These are phyloP conservation scores for Spizaetus ornatus DNA, from an alignment of 2,113 vertebrate species.

Conservation along the genomic window DNA sequence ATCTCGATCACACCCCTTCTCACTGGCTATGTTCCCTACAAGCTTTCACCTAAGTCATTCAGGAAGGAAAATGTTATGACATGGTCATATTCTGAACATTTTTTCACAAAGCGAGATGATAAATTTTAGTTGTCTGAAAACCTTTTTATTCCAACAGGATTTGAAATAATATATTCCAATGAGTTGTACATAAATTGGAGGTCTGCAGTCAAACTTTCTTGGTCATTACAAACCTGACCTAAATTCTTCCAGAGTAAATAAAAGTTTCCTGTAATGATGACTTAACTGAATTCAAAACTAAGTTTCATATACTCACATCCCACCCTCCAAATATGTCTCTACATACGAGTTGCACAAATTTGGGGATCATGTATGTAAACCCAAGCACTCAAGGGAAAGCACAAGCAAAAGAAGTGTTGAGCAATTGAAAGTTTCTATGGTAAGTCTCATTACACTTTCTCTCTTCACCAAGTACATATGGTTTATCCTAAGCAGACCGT, in stretches of 20 bases:
- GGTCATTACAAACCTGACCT: neutral
- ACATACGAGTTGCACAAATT: neutral
- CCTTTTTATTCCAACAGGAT: neutral
- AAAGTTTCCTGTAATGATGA: neutral
- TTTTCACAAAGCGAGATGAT: neutral
- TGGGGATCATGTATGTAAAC: neutral
- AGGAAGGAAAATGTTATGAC: neutral
- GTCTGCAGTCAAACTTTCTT: neutral
- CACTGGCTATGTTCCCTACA: neutral
- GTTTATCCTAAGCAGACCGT: neutral
- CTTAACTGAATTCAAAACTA: neutral
- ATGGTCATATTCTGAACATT: neutral
- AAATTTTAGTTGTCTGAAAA: neutral
- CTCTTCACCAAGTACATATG: neutral
- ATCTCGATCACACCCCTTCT: rapidly evolving
- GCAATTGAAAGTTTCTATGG: neutral
- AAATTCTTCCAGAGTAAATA: neutral
- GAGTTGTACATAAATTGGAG: neutral
- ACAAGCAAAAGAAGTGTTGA: neutral
- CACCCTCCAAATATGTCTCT: neutral
- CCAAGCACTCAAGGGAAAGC: neutral
- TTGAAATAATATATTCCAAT: conserved; percentile 20
- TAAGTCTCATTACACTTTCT: neutral
- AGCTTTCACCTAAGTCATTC: neutral
- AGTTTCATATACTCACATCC: conserved; percentile 19